Conservation (phyloP, 1,140 invertebrate genomes). For the Phymastichus coffea region DNA sequence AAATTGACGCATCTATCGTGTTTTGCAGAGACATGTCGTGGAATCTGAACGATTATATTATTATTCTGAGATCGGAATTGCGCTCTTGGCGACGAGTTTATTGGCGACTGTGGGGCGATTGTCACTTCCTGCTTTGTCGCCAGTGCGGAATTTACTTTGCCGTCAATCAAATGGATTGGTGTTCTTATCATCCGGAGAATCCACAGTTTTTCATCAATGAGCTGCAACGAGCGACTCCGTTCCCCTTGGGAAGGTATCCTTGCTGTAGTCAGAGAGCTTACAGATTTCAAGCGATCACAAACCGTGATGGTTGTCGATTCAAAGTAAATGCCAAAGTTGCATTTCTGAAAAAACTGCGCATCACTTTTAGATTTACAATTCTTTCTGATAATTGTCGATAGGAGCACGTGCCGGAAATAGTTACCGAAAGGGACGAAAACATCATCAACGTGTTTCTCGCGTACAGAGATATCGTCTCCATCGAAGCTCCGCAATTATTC, state of each 20-base stretch:
- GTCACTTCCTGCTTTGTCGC: constrained; percentile 77
- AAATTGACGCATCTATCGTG: too few species aligned
- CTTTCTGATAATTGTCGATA: constrained; percentile 31
- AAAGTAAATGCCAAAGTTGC: too few species aligned
- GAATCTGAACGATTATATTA: constrained; percentile 81
- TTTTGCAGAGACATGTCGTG: constrained; percentile 70
- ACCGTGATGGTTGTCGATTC: constrained; percentile 52
- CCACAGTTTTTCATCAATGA: constrained; percentile 76
- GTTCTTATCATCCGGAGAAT: constrained; percentile 72
- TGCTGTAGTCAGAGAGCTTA: constrained; percentile 84
- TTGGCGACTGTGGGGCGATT: constrained; percentile 88
- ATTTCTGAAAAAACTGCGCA: neutral
- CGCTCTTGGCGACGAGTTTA: constrained; percentile 88
- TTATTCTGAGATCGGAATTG: constrained; percentile 72
- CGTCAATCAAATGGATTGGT: constrained; percentile 76
- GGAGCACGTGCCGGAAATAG: constrained; percentile 64
- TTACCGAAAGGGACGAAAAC: constrained; percentile 58
- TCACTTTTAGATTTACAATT: neutral
- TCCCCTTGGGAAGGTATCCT: constrained; percentile 73
- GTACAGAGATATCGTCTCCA: constrained; percentile 61
- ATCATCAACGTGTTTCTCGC: constrained; percentile 60
- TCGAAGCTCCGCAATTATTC: constrained; percentile 64
- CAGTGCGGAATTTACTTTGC: constrained; percentile 76
- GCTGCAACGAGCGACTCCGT: constrained; percentile 60
- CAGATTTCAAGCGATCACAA: constrained; percentile 69